A percentile compares a stretch with the other conserved stretches of the same genome.
phyloP scores from a whole-genome alignment of 2,113 vertebrate species.

The Melanocharis versteri region DNA sequence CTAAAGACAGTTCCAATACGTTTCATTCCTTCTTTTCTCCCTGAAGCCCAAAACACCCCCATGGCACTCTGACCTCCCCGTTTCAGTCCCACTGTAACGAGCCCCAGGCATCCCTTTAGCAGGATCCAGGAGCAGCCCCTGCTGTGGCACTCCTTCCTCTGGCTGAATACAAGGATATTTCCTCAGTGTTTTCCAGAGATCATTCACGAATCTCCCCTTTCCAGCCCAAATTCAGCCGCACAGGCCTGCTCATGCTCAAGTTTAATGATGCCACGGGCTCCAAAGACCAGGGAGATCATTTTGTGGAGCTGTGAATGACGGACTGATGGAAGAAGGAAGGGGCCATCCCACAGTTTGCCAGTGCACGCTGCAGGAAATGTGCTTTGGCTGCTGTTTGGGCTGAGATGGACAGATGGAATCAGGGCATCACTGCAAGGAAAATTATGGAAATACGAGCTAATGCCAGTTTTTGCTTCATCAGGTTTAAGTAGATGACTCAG shows the following conservation, averaged over 20 bases:
- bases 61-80: not conserved
- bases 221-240: not conserved
- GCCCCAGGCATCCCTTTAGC: not conserved
- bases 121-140: not conserved
- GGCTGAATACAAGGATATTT: not conserved
- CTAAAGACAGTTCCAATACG: not conserved
- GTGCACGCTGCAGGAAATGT: not conserved
- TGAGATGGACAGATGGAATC: not conserved
- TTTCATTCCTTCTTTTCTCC: not conserved
- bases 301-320: accelerated
- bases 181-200: not conserved
- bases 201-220: not conserved
- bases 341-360: not conserved
- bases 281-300: not conserved
- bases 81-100: conserved; percentile 30
- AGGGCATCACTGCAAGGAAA: not conserved
- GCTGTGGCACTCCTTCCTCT: not conserved
- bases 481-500: not conserved
- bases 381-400: not conserved
- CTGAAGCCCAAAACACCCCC: not conserved
- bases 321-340: not conserved
- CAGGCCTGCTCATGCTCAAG: not conserved
- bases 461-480: not conserved
- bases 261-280: not conserved
- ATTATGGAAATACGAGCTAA: not conserved